A percentile compares a stretch with the other conserved stretches of the same genome.
phyloP scores from a whole-genome alignment of 2,113 vertebrate species.

The Labeo rohita region DNA sequence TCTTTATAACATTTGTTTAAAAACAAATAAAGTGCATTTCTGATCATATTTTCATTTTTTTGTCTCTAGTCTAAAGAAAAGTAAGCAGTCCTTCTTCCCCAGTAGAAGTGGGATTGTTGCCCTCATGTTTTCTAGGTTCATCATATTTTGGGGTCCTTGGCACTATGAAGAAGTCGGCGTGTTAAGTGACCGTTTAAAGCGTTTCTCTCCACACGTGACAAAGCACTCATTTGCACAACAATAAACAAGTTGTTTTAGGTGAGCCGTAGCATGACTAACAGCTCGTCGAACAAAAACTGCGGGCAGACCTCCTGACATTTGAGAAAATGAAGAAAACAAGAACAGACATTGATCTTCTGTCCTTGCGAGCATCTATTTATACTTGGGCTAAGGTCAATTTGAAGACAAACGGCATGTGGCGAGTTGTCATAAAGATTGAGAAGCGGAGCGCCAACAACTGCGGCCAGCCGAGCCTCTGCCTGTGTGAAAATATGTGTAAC shows the following conservation, averaged over 20 bases:
- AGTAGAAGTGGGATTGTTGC: background rate
- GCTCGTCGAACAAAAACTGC: constrained; percentile 25
- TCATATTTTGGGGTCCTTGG: background rate
- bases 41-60: background rate
- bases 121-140: background rate
- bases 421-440: constrained; percentile 28
- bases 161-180: background rate
- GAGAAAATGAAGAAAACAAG: constrained; percentile 33
- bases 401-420: constrained; percentile 38
- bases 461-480: constrained; percentile 34
- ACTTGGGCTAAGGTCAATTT: constrained; percentile 21
- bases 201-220: background rate
- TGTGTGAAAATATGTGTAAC: constrained; percentile 46
- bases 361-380: constrained; percentile 37
- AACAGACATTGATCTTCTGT: constrained; percentile 50
- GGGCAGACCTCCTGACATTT: constrained; percentile 39
- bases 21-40: background rate
- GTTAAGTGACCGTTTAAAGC: background rate
- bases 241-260: constrained; percentile 38
- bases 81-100: background rate
- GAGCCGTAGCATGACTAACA: background rate
- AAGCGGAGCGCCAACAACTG: constrained; percentile 18
- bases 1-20: background rate
- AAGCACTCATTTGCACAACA: background rate
- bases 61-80: background rate